Evolutionary conservation across 2,888 invertebrate genomes (phyloP).

Genomic region (Phaedon cochleariae): DNA sequence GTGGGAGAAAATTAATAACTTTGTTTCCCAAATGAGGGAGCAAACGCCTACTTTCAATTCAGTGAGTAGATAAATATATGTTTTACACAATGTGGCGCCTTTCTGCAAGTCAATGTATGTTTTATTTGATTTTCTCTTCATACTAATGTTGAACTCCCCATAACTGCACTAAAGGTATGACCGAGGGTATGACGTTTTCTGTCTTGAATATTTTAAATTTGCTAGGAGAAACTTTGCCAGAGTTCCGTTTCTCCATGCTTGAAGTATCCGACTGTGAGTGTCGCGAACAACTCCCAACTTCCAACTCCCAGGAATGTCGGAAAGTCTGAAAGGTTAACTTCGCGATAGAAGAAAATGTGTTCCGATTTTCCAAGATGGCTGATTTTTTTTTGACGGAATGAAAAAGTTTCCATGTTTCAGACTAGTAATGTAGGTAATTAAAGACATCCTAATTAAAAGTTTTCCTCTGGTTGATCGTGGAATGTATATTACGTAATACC

Average conservation of each 20-base stretch:
- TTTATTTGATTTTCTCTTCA: no score
- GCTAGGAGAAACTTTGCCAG: neutral
- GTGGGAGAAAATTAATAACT: no score
- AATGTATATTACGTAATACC: no score
- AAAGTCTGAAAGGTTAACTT: slow-evolving; percentile 21
- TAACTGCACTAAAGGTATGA: no score
- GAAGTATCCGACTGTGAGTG: slow-evolving; percentile 17
- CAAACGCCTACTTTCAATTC: no score
- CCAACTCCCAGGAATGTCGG: slow-evolving; percentile 18
- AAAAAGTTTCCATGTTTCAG: slow-evolving; percentile 1
- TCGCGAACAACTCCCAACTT: slow-evolving; percentile 3
- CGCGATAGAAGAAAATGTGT: slow-evolving; percentile 16
- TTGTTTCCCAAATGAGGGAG: no score
- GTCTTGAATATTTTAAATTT: slow-evolving; percentile 10
- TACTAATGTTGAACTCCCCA: no score
- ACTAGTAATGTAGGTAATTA: neutral
- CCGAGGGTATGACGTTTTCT: neutral
- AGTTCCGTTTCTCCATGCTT: neutral
- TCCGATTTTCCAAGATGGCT: slow-evolving; percentile 10
- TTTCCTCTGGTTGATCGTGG: neutral
- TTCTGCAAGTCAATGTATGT: no score
- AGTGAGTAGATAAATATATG: no score
- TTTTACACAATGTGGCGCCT: no score
- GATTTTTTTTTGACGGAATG: slow-evolving; percentile 15
- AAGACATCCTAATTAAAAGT: neutral